Conservation (phyloP, 1,140 invertebrate species). For the Zaprionus nigranus region DNA sequence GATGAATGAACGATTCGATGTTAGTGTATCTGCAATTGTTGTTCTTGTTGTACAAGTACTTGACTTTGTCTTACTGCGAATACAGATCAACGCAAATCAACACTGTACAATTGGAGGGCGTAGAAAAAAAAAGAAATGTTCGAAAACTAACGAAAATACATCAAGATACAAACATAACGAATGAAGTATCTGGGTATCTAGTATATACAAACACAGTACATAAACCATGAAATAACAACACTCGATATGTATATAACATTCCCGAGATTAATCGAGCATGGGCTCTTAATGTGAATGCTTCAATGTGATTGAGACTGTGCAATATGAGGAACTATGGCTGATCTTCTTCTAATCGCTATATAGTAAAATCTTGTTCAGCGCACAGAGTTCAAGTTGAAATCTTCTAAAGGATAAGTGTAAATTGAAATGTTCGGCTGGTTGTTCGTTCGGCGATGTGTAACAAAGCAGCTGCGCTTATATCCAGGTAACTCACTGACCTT, state of each 20-base stretch:
- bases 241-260: slow-evolving; percentile 1
- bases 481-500: background rate
- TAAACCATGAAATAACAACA: background rate
- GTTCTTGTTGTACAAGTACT: slow-evolving; percentile 42
- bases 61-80: slow-evolving; percentile 43
- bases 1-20: slow-evolving; percentile 21
- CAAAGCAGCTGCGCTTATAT: slow-evolving; percentile 68
- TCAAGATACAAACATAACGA: slow-evolving; percentile 13
- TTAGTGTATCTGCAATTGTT: slow-evolving; percentile 22
- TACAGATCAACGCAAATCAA: slow-evolving; percentile 54
- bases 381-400: background rate
- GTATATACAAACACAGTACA: background rate
- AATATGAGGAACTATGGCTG: slow-evolving; percentile 7
- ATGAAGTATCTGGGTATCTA: slow-evolving; percentile 9
- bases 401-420: background rate
- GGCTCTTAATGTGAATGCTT: background rate
- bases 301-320: slow-evolving; percentile 7
- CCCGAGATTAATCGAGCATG: background rate
- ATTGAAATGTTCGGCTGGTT: slow-evolving; percentile 51
- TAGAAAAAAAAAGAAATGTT: slow-evolving; percentile 74
- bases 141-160: slow-evolving; percentile 54
- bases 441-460: slow-evolving; percentile 78
- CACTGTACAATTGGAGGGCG: slow-evolving; percentile 59
- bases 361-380: background rate
- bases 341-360: slow-evolving; percentile 10